A percentile compares a stretch with the other conserved stretches of the same genome.
Conservation (phyloP, 2,113 vertebrate genomes). For the Eonycteris spelaea region DNA sequence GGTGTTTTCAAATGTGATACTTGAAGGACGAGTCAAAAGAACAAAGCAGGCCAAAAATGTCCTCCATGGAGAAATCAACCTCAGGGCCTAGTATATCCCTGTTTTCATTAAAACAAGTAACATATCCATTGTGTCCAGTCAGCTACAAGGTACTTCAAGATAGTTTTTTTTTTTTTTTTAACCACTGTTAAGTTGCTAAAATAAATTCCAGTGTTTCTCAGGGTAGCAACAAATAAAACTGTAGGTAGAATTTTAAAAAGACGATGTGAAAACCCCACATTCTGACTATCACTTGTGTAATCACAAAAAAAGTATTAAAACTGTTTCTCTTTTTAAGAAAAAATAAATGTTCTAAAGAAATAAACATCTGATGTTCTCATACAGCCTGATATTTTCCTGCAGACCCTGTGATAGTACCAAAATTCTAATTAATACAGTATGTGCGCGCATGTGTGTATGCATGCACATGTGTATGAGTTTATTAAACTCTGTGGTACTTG, state of each 20-base stretch:
- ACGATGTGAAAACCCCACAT: background rate
- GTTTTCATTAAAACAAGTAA: background rate
- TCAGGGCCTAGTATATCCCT: background rate
- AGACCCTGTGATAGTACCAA: background rate
- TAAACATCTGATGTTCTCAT: background rate
- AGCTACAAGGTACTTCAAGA: background rate
- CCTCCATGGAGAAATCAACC: background rate
- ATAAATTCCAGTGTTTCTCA: slow-evolving; percentile 3
- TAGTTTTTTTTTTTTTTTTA: background rate
- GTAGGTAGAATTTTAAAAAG: background rate
- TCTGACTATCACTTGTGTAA: background rate
- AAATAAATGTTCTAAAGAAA: slow-evolving; percentile 4
- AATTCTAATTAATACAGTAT: background rate
- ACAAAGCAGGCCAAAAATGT: background rate
- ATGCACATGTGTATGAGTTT: background rate
- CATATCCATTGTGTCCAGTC: background rate
- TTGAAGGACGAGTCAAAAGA: slow-evolving; percentile 3
- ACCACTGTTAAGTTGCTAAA: background rate
- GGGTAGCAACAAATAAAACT: background rate
- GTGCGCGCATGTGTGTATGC: background rate
- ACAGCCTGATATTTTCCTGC: background rate
- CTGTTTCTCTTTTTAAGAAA: background rate
- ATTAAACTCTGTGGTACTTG: background rate
- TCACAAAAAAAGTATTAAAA: background rate
- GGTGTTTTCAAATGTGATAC: background rate